These are phyloP conservation scores for Nasonia longicornis DNA, from an alignment of 1,140 invertebrate species.

Conservation along the genomic window DNA sequence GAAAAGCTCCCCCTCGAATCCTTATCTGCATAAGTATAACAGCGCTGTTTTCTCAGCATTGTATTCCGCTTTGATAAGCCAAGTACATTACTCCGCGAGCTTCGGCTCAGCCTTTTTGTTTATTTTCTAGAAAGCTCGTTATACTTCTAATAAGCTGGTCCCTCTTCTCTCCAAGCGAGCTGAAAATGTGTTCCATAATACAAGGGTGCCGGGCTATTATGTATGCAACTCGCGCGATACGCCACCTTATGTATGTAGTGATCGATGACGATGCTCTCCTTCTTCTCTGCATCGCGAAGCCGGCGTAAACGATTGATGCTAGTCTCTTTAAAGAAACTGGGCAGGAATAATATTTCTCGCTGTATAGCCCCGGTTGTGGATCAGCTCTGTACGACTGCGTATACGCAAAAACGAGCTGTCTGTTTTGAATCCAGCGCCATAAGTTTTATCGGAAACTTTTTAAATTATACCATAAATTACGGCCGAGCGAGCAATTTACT, in stretches of 20 bases:
- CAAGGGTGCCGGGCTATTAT: slow-evolving; percentile 18
- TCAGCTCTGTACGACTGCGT: background rate
- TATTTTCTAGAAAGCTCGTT: slow-evolving; percentile 7
- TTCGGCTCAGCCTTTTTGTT: background rate
- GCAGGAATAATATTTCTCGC: slow-evolving; percentile 35
- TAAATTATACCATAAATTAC: too few relatives aligned
- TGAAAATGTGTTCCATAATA: slow-evolving; percentile 21
- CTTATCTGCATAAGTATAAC: too few relatives aligned
- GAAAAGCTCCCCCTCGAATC: too few relatives aligned
- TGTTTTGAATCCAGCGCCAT: too few relatives aligned
- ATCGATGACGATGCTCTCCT: slow-evolving; percentile 28
- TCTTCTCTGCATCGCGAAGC: slow-evolving; percentile 32
- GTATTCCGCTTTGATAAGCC: too few relatives aligned
- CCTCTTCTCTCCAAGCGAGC: background rate
- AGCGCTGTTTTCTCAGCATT: too few relatives aligned
- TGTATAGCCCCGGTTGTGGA: background rate
- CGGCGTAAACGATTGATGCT: slow-evolving; percentile 39
- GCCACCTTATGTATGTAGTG: slow-evolving; percentile 1
- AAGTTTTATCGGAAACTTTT: too few relatives aligned
- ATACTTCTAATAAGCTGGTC: slow-evolving; percentile 5
- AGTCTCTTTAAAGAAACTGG: background rate
- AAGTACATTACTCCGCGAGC: too few relatives aligned
- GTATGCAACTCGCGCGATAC: slow-evolving; percentile 37
- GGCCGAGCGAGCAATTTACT: too few relatives aligned
- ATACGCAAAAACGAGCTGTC: background rate